Evolutionary conservation across 92 coral and sea anemone genomes (phyloP), one percentile per base, ranked within the genome.

Genomic region (Chrysogorgia sp.): DNA sequence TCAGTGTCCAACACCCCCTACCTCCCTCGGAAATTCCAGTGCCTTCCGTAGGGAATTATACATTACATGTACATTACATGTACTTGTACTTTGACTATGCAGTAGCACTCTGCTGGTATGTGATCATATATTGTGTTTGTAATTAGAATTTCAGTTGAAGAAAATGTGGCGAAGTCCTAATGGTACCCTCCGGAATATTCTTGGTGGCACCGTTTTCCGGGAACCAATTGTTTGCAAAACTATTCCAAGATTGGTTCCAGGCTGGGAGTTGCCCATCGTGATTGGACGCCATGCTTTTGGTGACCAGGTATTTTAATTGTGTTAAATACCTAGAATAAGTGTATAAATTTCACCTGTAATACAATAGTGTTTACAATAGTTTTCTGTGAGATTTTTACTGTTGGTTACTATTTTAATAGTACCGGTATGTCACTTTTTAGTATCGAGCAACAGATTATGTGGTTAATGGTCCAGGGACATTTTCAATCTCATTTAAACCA

Each of bases 141-240:
- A 1, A 63, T 20, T 65, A 96, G 99, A 96, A 74, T 96, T 89
- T 67, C 88, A 89, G 17, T 84, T 96, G 69, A 96, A 96, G 69
- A 96, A 91, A 84, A 96, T 96, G 99, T 96, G 99, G 99, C 90
- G 92, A 62, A 96, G 99, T 72, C 99, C 99, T 52, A 96, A 96
- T 81, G 99, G 99, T 63, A 96, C 99, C 28, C 91, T 96, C 62
- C 94, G 99, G 71, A 96, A 96, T 85, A 96, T 96, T 62, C 86
- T 96, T 56, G 99, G 99, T 58, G 99, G 99, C 30, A 96, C 99
- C 37, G 92, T 96, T 22, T 96, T 96, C 83, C 91, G 99, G 80
- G 99, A 91, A 78, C 99, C 99, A 75, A 96, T 96, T 77, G 85
- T 96, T 49, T 96, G 99, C 55, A 85, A 89, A 90, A 87, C 90